Evolutionary conservation across 2,888 invertebrate species (phyloP), one percentile per base, ranked within the genome.

Genomic region (Drosophila limbata): DNA sequence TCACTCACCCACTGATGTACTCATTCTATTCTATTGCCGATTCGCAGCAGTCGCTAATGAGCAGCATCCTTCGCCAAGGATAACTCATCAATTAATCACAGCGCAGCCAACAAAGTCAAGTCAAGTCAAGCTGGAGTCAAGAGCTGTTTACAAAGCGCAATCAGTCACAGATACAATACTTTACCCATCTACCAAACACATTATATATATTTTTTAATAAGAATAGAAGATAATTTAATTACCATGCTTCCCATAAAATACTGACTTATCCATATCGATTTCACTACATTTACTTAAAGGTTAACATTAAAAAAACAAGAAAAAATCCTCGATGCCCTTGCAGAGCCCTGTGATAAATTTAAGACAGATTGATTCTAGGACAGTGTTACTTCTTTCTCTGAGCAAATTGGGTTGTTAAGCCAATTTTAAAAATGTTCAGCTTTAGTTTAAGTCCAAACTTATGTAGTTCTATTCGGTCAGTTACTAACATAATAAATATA

Each of bases 51-150:
- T 53, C 63, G 55, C 77, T 76, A 76, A 76, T 76, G 75, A 76
- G 77, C 60, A 19, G 61, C 63, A 61, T 69, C 77, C 60, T 72
- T 47, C 56, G 19, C 50, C 19, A 39, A 39, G 60, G 73, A 64
- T 50, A 69, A 44, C 64, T 53, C 77, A 73, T 64, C 75, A 76
- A 76, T 76, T 76, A 76, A 76, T 76, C 75, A 76, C 69, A 47
- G 45, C 40, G 50, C 50, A 50, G 25, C 33, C 59, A 69, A 37
- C 37, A 31, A 51, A 64, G 63, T 57, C 68, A 72, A 68, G n/a
- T 37, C 31, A 37, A 37, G 60, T 76, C 63, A 37, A 44, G 53
- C 67, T 21, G 11, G 65, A 66, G 75, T 61, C 45, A 51, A 56
- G 48, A 47, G 51, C 59, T 31, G 35, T 71, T 62, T 59, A 45